These are phyloP conservation scores for Elgaria multicarinata DNA, from an alignment of 2,113 vertebrate genomes.

Conservation along the genomic window DNA sequence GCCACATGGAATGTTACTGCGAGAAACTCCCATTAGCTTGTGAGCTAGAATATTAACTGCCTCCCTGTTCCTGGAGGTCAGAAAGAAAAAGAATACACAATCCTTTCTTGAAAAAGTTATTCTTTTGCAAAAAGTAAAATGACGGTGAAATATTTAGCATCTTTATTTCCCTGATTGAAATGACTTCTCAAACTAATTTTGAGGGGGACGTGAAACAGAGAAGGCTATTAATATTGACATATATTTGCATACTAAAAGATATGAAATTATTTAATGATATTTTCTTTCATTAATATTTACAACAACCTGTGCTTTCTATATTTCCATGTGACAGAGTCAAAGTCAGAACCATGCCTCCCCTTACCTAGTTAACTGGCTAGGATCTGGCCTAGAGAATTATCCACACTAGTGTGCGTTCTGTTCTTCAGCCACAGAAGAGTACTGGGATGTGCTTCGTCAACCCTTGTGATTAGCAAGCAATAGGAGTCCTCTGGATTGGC, in stretches of 20 bases:
- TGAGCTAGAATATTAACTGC: constrained; percentile 18
- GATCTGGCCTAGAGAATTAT: too few species aligned
- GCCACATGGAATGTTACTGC: constrained; percentile 46
- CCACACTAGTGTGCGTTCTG: not conserved
- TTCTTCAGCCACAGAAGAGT: not conserved
- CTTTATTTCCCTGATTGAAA: not conserved
- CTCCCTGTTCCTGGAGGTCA: constrained; percentile 37
- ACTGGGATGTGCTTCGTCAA: not conserved
- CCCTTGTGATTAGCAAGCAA: not conserved
- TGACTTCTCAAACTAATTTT: not conserved
- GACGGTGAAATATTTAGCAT: not conserved
- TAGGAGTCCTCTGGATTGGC: not conserved
- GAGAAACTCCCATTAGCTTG: constrained; percentile 5
- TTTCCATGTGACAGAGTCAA: too few species aligned
- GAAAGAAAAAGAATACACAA: constrained; percentile 29
- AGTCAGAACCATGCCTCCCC: not conserved
- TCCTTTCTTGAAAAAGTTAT: not conserved
- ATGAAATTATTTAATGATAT: not conserved
- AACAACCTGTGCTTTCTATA: not conserved
- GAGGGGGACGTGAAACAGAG: not conserved
- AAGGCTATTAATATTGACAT: not conserved
- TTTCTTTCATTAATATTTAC: not conserved
- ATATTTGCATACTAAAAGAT: not conserved
- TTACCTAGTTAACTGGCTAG: not conserved
- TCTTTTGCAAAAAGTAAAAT: too few species aligned